Evolutionary conservation across 2,113 vertebrate species (phyloP).

Genomic region (Jacana jacana): DNA sequence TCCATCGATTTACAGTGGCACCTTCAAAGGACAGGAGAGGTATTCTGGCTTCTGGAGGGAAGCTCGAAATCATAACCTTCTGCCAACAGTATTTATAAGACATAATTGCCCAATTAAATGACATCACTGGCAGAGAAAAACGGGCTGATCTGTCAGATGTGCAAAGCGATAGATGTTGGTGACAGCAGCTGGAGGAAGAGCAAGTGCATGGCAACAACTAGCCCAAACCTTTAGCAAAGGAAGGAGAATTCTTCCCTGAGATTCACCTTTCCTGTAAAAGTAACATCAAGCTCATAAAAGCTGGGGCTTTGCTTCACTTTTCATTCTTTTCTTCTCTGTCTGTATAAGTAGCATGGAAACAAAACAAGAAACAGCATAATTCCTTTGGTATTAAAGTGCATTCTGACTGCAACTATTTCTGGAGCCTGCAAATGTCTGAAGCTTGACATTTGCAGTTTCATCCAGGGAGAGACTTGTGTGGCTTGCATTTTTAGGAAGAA

Average conservation of each 20-base stretch:
- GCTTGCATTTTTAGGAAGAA: background rate
- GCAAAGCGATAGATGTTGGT: slow-evolving; percentile 65
- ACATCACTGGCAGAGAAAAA: slow-evolving; percentile 82
- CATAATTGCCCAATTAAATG: slow-evolving; percentile 85
- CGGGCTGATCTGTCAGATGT: slow-evolving; percentile 78
- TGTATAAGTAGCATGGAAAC: background rate
- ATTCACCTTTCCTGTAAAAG: background rate
- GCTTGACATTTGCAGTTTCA: background rate
- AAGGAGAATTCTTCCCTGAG: background rate
- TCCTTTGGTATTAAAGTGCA: background rate
- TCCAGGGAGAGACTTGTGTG: background rate
- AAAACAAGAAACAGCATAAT: background rate
- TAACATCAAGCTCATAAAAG: background rate
- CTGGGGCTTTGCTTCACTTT: background rate
- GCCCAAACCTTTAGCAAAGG: background rate
- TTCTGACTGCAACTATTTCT: background rate
- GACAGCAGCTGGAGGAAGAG: slow-evolving; percentile 73
- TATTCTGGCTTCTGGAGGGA: slow-evolving; percentile 70
- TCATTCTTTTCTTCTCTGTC: background rate
- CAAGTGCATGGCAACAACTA: background rate
- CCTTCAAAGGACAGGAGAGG: background rate
- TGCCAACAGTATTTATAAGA: slow-evolving; percentile 79
- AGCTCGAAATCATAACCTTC: slow-evolving; percentile 75
- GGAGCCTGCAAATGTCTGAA: background rate
- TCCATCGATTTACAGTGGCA: background rate